phyloP scores from a whole-genome alignment of 2,113 vertebrate species.

The Cnemophilus loriae region DNA sequence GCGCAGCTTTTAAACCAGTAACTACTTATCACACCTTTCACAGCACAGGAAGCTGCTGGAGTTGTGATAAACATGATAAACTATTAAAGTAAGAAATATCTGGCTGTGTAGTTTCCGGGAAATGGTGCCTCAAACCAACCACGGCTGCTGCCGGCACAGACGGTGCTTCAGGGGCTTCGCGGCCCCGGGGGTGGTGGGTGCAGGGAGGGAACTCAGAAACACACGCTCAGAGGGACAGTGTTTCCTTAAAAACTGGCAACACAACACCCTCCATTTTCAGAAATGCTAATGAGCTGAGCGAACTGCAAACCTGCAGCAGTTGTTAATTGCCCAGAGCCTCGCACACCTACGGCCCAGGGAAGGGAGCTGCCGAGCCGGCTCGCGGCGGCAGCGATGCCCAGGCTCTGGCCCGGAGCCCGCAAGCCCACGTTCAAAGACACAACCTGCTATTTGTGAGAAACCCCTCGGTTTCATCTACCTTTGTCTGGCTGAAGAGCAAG shows the following conservation, averaged over 20 bases:
- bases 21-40: constrained; percentile 37
- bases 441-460: rapidly evolving
- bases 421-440: rapidly evolving
- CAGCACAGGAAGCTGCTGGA: constrained; percentile 58
- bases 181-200: rapidly evolving
- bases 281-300: background rate
- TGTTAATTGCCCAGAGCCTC: background rate
- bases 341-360: background rate
- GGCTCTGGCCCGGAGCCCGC: background rate
- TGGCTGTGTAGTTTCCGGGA: constrained; percentile 45
- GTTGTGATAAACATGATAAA: constrained; percentile 36
- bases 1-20: background rate
- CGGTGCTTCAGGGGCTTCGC: background rate
- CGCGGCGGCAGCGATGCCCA: background rate
- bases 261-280: background rate
- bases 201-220: background rate
- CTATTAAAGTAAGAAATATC: constrained; percentile 16
- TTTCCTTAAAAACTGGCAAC: background rate
- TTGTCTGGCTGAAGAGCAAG: background rate
- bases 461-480: background rate
- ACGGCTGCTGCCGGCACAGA: background rate
- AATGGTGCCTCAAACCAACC: constrained; percentile 19
- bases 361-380: background rate
- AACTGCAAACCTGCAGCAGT: background rate
- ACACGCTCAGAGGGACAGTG: background rate